Evolutionary conservation across 2,888 invertebrate species (phyloP).

Genomic region (Poecilus cupreus): DNA sequence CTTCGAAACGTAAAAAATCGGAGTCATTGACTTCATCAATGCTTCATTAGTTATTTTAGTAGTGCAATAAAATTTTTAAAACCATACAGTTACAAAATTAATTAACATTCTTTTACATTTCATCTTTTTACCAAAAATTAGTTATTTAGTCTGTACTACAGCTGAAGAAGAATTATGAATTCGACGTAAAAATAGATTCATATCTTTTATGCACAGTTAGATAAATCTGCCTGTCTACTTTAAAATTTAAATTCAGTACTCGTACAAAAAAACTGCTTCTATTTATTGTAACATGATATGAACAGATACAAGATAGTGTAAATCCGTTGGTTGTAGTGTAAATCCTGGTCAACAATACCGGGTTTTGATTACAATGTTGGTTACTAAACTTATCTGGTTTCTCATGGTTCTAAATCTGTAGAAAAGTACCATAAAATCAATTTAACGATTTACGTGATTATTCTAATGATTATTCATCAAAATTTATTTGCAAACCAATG

Average conservation of each 20-base stretch:
- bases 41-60: slow-evolving; percentile 32
- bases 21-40: slow-evolving; percentile 52
- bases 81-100: background rate
- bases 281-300: slow-evolving; percentile 22
- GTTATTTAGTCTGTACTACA: no score
- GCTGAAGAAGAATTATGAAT: no score
- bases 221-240: background rate
- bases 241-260: background rate
- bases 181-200: no score
- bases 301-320: slow-evolving; percentile 18
- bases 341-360: slow-evolving; percentile 2
- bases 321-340: background rate
- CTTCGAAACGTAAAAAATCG: slow-evolving; percentile 14
- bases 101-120: background rate
- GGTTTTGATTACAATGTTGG: background rate
- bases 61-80: slow-evolving; percentile 4
- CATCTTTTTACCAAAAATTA: no score
- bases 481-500: background rate
- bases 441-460: background rate
- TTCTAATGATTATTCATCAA: slow-evolving; percentile 14
- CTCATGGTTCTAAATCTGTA: background rate
- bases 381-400: slow-evolving; percentile 25
- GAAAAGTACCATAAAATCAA: background rate
- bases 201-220: no score
- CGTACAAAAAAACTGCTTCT: slow-evolving; percentile 11